Evolutionary conservation across 2,888 invertebrate genomes (phyloP), one percentile per base, ranked within the genome.

Genomic region (Sepioteuthis lessoniana): DNA sequence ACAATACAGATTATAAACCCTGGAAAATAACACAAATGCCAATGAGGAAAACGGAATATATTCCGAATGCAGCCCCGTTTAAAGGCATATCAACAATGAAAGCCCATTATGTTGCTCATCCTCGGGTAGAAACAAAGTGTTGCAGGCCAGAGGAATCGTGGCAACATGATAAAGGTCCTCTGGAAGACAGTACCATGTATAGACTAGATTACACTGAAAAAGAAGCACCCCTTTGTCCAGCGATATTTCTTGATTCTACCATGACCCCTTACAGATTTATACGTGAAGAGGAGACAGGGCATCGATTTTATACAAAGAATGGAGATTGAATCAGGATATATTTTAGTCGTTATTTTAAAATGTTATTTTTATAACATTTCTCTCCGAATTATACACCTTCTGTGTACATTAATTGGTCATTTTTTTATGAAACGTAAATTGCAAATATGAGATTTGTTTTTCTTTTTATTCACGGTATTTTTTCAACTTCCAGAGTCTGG

Each of bases 41-140:
- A n/a, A 28, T 47, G 16, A 92, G 16, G 35, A 46, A 28, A n/a
- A 19, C 19, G 31, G n/a, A 31, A n/a, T 92, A 92, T 47, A 31
- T 92, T 47, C n/a, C 31, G 5, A 92, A 42, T 46, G n/a, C 31
- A 5, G 31, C 2, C 5, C 92, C 92, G 31, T 92, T 92, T 92
- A 92, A 28, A 42, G 38, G 92, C 46, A 92, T 92, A n/a, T 92
- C 92, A 31, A n/a, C 92, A 0, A 92, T 21, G 46, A 92, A 92
- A 92, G 92, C 92, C 5, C 46, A 92, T n/a, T 92, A 46, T 21
- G 92, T 92, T 7, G 31, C 38, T 19, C 47, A 47, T 28, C 92
- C 92, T 19, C 31, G 19, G 0, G 46, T 47, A 42, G n/a, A 92
- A 25, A n/a, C 42, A 0, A 42, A 13, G 19, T 28, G 16, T 92